Evolutionary conservation across 2,797 vertebrate species (phyloP), one percentile per base, ranked within the genome.

Genomic region (Philypnodon macrostomus): DNA sequence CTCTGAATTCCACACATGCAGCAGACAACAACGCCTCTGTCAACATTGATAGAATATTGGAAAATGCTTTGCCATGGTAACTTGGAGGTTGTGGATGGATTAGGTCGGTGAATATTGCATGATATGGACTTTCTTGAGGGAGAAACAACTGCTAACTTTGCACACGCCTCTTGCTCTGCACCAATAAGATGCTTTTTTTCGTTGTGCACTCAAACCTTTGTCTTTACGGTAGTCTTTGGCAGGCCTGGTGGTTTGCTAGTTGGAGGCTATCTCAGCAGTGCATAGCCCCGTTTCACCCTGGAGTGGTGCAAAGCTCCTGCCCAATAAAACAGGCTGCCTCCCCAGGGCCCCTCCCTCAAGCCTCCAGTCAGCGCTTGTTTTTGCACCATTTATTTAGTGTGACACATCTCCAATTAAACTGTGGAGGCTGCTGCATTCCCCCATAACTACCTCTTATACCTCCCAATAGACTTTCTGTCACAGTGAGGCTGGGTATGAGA

Each of bases 331-430:
- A 83, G 81, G 77, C 76, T 70, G 76, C 65, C 56, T 88, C 89
- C 90, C 87, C 74, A 72, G 85, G 86, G 90, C 82, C 85, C 66
- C 79, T 84, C 81, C 84, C 87, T 90, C 86, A 88, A 87, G 79
- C 83, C 85, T 88, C 85, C 79, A 83, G 86, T 89, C 88, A 87
- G 80, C 75, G 84, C 87, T 90, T 89, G 89, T 88, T 88, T 88
- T 90, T 89, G 83, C 88, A 90, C 90, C 87, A 91, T 91, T 90
- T 90, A 90, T 91, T 91, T 89, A 91, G 87, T 88, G 87, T 91
- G 90, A 91, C 90, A 90, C 87, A 87, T 90, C 89, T 90, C 88
- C 89, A 91, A 90, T 91, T 91, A 91, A 90, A 90, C 87, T 87
- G 84, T 83, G 88, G 87, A 88, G 88, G 87, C 85, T 85, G 86